Evolutionary conservation across 2,113 vertebrate genomes (phyloP).

Genomic region (Microcebus murinus): DNA sequence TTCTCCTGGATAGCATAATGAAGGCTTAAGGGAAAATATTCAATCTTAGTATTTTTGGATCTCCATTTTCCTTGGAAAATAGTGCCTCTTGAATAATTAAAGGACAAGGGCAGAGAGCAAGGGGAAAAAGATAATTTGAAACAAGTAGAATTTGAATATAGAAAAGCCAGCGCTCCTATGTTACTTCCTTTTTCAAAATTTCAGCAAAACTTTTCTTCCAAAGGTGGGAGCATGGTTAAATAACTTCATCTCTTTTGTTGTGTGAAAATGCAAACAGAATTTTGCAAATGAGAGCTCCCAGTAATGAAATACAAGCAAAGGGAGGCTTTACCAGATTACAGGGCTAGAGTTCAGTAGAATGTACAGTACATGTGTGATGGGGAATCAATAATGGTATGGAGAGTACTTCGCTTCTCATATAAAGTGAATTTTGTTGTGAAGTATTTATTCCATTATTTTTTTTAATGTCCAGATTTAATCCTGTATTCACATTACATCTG

Average conservation of each 20-base stretch:
- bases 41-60: background rate
- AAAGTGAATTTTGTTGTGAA: background rate
- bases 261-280: background rate
- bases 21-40: background rate
- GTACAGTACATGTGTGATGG: too few relatives aligned
- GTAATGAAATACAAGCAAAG: background rate
- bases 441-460: background rate
- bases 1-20: background rate
- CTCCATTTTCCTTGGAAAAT: slow-evolving; percentile 1
- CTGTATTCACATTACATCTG: background rate
- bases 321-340: background rate
- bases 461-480: background rate
- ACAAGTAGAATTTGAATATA: background rate
- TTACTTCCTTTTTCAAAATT: background rate
- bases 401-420: background rate
- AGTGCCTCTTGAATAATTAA: slow-evolving; percentile 17
- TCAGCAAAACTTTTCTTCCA: background rate
- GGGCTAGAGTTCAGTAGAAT: background rate
- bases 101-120: background rate
- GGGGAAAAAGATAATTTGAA: background rate
- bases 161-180: background rate
- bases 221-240: background rate
- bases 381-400: background rate
- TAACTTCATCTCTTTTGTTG: background rate
- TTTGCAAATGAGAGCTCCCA: background rate